Evolutionary conservation across 1,140 invertebrate genomes (phyloP), one percentile per base, ranked within the genome.

Genomic region (Bombus balteatus): DNA sequence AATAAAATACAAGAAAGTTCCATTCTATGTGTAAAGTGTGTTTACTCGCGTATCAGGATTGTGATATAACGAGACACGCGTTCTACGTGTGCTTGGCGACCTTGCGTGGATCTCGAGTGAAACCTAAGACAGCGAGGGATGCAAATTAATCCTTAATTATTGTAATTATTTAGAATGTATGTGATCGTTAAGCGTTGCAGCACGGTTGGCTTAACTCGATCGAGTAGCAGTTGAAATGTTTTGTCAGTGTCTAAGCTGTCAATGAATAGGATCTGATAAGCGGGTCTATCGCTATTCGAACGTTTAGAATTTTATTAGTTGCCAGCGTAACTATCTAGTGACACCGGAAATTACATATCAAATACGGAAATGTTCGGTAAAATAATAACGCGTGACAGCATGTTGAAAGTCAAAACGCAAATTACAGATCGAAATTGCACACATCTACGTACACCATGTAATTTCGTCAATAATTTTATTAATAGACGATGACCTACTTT

Each of bases 41-140:
- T 34, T 28, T 47, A 71, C 39, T n/a, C 66, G 47, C 28, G 37
- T 77, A 71, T 43, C 78, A 39, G 43, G 66, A 87, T 81, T 53
- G 81, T 94, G 92, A 93, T 93, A 93, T 93, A 93, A 93, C 91
- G 84, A 87, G 80, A 89, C 92, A 93, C 87, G 92, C 86, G 87
- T 88, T 80, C 75, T 83, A 88, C 81, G 77, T 92, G 88, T 94
- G 91, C 91, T 86, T 59, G 88, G 68, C 79, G 91, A 88, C 92
- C 93, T 94, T 92, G 92, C 80, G 90, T 85, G 85, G 82, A 89
- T 87, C 88, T 87, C 88, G 80, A 77, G 62, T 87, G 72, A 88
- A 87, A 83, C 43, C 66, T 66, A 86, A 87, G 85, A 89, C 86
- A 80, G 85, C 84, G 65, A 57, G 59, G 87, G 68, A 92, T 92